Conservation (phyloP, 2,113 vertebrate species). For the Morone saxatilis region DNA sequence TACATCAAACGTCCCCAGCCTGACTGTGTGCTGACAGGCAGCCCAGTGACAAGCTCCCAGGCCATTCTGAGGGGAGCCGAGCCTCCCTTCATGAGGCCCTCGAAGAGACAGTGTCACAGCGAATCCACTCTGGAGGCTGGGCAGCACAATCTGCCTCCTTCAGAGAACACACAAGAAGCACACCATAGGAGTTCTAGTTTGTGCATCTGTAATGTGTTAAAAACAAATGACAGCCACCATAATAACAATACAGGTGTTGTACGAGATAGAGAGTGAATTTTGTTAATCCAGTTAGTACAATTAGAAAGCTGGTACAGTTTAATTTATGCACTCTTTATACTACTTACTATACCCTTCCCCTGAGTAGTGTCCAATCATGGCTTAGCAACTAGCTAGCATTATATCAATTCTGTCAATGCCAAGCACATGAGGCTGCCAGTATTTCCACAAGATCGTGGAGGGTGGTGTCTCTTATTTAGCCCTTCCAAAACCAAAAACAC, state of each 20-base stretch:
- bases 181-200: constrained; percentile 35
- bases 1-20: constrained; percentile 65
- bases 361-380: not conserved
- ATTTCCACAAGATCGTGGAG: too few relatives aligned
- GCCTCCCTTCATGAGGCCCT: constrained; percentile 63
- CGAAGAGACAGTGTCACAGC: constrained; percentile 78
- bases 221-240: not conserved
- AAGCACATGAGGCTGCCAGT: not conserved
- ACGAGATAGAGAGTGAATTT: not conserved
- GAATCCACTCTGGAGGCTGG: constrained; percentile 67
- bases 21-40: constrained; percentile 76
- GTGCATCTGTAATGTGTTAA: constrained; percentile 35
- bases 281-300: not conserved
- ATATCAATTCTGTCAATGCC: not conserved
- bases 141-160: constrained; percentile 50
- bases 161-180: constrained; percentile 48
- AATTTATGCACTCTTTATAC: not conserved
- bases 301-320: not conserved
- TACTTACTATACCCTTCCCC: not conserved
- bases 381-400: not conserved
- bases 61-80: constrained; percentile 71
- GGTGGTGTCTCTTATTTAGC: not conserved
- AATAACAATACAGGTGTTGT: not conserved
- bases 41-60: constrained; percentile 75
- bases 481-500: not conserved